Conservation (phyloP, 2,113 vertebrate genomes). For the Scomber japonicus region DNA sequence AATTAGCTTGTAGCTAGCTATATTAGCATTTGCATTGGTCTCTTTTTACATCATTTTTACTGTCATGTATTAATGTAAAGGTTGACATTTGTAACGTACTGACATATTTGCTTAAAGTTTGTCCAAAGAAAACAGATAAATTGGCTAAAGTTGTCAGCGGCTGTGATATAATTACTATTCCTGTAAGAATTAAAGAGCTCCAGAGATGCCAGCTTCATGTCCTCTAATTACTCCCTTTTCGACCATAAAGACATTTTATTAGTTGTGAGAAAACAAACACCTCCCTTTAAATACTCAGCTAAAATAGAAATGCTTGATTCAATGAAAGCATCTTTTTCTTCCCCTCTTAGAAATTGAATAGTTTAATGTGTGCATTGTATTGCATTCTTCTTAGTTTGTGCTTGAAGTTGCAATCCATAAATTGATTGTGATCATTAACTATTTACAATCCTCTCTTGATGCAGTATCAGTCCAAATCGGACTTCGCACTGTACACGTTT, state of each 20-base stretch:
- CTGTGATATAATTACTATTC: neutral
- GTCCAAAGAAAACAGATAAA: neutral
- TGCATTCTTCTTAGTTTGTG: neutral
- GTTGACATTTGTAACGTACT: neutral
- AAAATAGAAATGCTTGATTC: rapidly evolving
- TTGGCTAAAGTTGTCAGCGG: neutral
- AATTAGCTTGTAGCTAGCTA: neutral
- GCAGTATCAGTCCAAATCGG: neutral
- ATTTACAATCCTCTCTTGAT: neutral
- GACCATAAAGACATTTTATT: neutral
- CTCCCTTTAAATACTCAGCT: too few species aligned
- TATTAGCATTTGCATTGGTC: neutral
- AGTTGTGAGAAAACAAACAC: neutral
- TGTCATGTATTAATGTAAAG: neutral
- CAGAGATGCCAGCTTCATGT: neutral
- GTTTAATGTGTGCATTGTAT: neutral
- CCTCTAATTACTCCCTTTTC: rapidly evolving
- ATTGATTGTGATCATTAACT: neutral
- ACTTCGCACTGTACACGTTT: neutral
- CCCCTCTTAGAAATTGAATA: neutral
- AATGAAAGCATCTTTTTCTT: neutral
- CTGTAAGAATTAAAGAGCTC: neutral
- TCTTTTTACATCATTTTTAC: neutral
- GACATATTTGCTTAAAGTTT: neutral
- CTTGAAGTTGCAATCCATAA: constrained; percentile 16